Evolutionary conservation across 2,888 invertebrate species (phyloP), one percentile per base, ranked within the genome.

Genomic region (Nomada ferruginata): DNA sequence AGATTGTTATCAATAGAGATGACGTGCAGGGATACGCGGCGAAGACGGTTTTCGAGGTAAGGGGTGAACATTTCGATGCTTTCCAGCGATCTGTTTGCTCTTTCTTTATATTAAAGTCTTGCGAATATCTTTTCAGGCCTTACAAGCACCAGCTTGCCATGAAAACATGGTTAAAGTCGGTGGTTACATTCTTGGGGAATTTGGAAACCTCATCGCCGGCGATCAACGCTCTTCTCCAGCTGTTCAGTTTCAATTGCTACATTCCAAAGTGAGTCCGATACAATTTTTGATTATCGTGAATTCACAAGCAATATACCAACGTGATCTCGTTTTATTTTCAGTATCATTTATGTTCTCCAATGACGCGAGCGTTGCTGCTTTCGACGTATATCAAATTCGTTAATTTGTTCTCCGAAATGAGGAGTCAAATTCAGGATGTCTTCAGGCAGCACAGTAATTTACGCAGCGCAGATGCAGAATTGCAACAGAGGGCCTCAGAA

Each of bases 81-180:
- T 57, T 1, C 5, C 44, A 63, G 36, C 11, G 57, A 60, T 47
- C 44, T 10, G 52, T 68, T 36, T 36, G 7, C 23, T 77, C 53
- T 74, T 20, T 52, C 11, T 60, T 55, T 50, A n/a, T 29, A 5
- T 61, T 59, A 53, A 53, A 53, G 57, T 26, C 20, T 29, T 20
- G 10, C 53, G 10, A 36, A 36, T 36, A 64, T 57, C 60, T 79
- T 76, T 84, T 10, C 90, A 96, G 96, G 99, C 99, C 76, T 94
- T 99, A 72, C 99, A 99, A 95, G 99, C 99, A 50, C 99, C 99
- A 26, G 99, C 99, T 42, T 99, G 99, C 92, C 99, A 99, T 94
- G 99, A 99, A 94, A 99, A 99, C 94, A 99, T 99, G 99, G 99
- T 99, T 1, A 99, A 99, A 96, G 99, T 99, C 74, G 99, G 99